phyloP scores from a whole-genome alignment of 2,888 invertebrate species.

The Osedax frankpressi region DNA sequence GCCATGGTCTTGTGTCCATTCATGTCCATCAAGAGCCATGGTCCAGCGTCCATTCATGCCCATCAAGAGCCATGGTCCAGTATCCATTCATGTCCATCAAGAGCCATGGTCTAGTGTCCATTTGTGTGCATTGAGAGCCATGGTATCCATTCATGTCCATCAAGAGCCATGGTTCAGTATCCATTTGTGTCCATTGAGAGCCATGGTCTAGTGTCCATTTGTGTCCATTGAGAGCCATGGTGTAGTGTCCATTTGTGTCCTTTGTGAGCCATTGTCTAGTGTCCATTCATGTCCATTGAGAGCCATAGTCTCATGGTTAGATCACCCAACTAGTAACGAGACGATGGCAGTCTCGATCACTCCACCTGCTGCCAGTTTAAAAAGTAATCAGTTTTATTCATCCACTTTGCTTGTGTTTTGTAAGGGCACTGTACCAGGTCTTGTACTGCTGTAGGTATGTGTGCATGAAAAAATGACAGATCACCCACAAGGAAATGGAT shows the following conservation, averaged over 20 bases:
- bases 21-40: not conserved
- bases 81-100: not conserved
- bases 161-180: not conserved
- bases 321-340: not conserved
- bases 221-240: not conserved
- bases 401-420: not conserved
- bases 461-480: not conserved
- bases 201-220: not conserved
- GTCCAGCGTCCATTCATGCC: not conserved
- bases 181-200: not conserved
- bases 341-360: not conserved
- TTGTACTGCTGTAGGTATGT: not conserved
- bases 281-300: not conserved
- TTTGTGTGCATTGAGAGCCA: too few species aligned
- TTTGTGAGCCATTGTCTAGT: not conserved
- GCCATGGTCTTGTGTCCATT: not conserved
- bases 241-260: not conserved
- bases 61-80: not conserved
- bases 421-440: not conserved
- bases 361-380: too few species aligned
- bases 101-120: not conserved
- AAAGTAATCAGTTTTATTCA: too few species aligned
- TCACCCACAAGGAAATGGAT: not conserved
- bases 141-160: not conserved
- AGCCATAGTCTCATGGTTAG: not conserved